Base-by-base conservation (phyloP, 2,888 invertebrate genomes). In the Augiades crinisus region DNA sequence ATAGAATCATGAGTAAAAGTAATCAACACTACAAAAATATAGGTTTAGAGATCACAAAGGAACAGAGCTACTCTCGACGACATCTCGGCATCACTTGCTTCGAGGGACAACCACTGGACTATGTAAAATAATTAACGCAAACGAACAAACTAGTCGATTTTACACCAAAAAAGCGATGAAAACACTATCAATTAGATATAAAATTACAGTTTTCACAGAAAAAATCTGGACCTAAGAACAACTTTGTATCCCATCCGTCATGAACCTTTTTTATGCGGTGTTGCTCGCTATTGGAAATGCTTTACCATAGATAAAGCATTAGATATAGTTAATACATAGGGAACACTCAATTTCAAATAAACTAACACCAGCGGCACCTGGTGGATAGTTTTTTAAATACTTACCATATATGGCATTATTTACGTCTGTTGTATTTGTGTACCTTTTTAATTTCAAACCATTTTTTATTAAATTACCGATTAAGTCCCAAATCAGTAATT, bases 41-140 rank as follows among this genome's bases (percentile, higher is more conserved):
- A 65, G 64, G 58, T 73, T 82, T 65, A 71, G 76, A 76, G 78
- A 82, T 82, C 87, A 88, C 88, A 89, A 89, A 89, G 88, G 82
- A 88, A 86, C 22, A 81, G 72, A 76, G 75, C 71, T 61, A 57
- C 30, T 44, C 44, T 50, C 16, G 21, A 33, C 22, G 37, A 14
- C 38, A 47, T 34, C 49, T 22, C 50, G 44, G 51, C 51, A 21
- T 44, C 37, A 31, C 22, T 36, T 30, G 27, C 36, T 30, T 31
- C 31, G 8, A 22, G 24, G 21, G 37, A 44, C 22, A 36, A 37
- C 33, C n/a, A 19, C 12, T 17, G 21, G 17, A 36, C 13, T 8
- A 4, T 5, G 24, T 10, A 7, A 44, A 31, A 44, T 31, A 44
- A 36, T 30, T 13, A 5, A 19, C 24, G 6, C 2, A 37, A 12